A percentile compares a stretch with the other conserved stretches of the same genome.
phyloP scores from a whole-genome alignment of 2,888 invertebrate species.

The Ormyrus rosae region DNA sequence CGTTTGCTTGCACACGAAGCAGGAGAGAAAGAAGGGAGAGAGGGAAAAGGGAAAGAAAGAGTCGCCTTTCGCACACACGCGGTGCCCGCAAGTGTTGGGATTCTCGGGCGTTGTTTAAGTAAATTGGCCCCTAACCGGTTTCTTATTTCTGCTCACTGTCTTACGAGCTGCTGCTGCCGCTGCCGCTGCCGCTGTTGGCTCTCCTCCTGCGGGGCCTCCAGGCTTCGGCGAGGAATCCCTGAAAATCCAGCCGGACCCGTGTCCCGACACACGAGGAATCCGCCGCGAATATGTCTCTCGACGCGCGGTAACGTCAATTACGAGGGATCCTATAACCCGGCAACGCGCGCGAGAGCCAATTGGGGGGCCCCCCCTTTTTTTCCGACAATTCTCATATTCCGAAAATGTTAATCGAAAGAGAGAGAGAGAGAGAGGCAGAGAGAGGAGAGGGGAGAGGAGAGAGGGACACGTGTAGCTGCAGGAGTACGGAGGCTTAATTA shows the following conservation, averaged over 20 bases:
- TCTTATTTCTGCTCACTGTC: slow-evolving; percentile 75
- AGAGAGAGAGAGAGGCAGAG: too few species aligned
- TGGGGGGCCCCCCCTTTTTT: too few species aligned
- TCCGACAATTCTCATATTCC: too few species aligned
- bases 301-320: slow-evolving; percentile 50
- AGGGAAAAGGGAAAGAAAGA: slow-evolving; percentile 25
- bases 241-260: slow-evolving; percentile 29
- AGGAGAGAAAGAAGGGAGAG: neutral
- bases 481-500: slow-evolving; percentile 52
- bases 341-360: too few species aligned
- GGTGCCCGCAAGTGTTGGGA: slow-evolving; percentile 74
- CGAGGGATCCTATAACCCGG: neutral
- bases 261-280: slow-evolving; percentile 12
- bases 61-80: slow-evolving; percentile 56
- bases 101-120: slow-evolving; percentile 75
- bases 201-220: neutral
- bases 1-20: neutral
- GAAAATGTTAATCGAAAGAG: too few species aligned
- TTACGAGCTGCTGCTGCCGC: slow-evolving; percentile 64
- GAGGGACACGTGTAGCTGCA: slow-evolving; percentile 2
- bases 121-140: slow-evolving; percentile 76
- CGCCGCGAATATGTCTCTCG: neutral
- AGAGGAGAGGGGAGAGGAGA: too few species aligned
- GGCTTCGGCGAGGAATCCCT: slow-evolving; percentile 29
- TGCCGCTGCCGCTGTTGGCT: too few species aligned